Percentiles rank a stretch among this genome's conserved stretches.
Conservation (phyloP, 2,888 invertebrate species). For the Hypselothyrea guttata region DNA sequence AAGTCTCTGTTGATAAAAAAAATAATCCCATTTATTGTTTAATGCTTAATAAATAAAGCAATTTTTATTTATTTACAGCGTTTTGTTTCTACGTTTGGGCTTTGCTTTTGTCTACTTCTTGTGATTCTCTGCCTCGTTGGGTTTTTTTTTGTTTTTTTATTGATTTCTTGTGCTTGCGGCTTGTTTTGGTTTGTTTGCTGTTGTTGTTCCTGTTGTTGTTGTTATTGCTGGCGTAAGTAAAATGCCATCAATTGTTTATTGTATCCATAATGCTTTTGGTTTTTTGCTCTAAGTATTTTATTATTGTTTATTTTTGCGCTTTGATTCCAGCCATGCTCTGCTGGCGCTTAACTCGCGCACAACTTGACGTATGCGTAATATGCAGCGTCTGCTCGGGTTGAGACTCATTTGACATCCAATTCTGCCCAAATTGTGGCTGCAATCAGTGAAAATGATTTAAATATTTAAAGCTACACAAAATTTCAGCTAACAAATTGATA, state of each 20-base stretch:
- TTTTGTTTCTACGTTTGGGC: constrained; percentile 42
- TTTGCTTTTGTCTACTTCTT: constrained; percentile 17
- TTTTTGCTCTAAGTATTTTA: constrained; percentile 8
- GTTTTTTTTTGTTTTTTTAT: constrained; percentile 28
- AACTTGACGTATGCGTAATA: constrained; percentile 13
- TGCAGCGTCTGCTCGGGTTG: no score
- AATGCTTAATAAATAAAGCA: constrained; percentile 77
- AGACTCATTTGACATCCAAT: no score
- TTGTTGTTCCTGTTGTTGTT: constrained; percentile 8
- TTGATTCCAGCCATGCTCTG: neutral
- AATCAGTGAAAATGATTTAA: neutral
- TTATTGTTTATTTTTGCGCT: constrained; percentile 48
- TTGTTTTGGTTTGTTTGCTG: constrained; percentile 15
- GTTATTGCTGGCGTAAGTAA: constrained; percentile 52
- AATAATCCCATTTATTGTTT: constrained; percentile 77
- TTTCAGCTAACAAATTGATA: no score
- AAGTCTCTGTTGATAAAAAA: constrained; percentile 61
- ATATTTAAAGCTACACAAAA: neutral
- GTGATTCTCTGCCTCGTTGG: constrained; percentile 3
- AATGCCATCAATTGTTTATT: constrained; percentile 76
- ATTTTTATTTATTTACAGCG: constrained; percentile 72
- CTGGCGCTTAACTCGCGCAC: neutral
- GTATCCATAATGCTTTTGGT: constrained; percentile 67
- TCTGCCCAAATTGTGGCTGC: no score
- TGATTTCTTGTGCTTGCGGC: constrained; percentile 43